A percentile compares a stretch with the other conserved stretches of the same genome.
Evolutionary conservation across 2,113 vertebrate genomes (phyloP).

Genomic region (Oreochromis spilurus): DNA sequence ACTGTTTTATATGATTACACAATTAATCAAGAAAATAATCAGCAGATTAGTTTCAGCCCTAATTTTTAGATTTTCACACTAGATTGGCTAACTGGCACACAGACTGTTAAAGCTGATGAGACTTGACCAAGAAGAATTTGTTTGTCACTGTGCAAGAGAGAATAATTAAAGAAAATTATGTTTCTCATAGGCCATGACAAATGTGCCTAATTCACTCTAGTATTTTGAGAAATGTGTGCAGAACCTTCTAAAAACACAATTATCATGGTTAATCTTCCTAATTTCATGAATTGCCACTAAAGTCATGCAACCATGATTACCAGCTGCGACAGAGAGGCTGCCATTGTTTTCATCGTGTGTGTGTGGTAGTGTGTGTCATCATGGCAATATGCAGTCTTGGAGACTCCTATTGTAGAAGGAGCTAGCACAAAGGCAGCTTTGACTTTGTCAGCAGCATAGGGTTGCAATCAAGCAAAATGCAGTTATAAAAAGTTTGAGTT

Average conservation of each 20-base stretch:
- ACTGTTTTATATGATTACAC: not conserved
- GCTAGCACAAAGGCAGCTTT: not conserved
- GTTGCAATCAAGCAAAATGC: not conserved
- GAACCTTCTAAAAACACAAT: not conserved
- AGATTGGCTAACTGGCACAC: not conserved
- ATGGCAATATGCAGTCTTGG: not conserved
- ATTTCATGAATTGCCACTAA: not conserved
- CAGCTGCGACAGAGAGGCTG: not conserved
- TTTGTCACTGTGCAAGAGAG: not conserved
- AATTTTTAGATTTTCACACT: not conserved
- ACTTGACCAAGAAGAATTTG: not conserved
- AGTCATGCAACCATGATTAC: not conserved
- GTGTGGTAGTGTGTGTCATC: not conserved
- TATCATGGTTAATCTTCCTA: not conserved
- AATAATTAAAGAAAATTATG: not conserved
- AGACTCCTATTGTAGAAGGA: not conserved
- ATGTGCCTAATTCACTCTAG: not conserved
- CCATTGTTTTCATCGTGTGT: not conserved
- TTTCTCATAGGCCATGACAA: not conserved
- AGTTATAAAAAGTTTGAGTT: not conserved
- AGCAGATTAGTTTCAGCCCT: not conserved
- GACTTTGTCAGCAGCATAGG: not conserved
- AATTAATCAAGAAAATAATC: not conserved
- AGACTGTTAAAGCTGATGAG: not conserved
- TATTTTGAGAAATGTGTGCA: not conserved